A percentile compares a stretch with the other conserved stretches of the same genome.
Evolutionary conservation across 2,113 vertebrate genomes (phyloP).

Genomic region (Megalops atlanticus): DNA sequence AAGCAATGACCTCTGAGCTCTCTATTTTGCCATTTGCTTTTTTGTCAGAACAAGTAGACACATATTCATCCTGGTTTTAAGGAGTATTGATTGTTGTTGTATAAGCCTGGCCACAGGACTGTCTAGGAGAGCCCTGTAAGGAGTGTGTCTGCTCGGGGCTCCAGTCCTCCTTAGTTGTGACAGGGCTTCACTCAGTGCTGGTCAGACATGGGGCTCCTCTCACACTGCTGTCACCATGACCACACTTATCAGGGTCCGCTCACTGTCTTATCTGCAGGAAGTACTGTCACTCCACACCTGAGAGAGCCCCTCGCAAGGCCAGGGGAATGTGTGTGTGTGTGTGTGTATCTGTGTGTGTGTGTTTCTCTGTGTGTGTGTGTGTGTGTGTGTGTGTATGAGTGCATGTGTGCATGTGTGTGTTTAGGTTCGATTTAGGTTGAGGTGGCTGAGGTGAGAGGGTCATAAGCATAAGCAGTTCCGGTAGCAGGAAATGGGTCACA

Average conservation of each 20-base stretch:
- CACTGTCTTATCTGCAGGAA: constrained; percentile 26
- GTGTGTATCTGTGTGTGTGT: neutral
- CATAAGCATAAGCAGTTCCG: neutral
- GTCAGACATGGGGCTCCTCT: neutral
- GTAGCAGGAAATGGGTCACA: constrained; percentile 1
- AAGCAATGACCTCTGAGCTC: no score
- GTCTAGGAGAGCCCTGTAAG: neutral
- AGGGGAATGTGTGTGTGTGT: neutral
- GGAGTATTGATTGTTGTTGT: neutral
- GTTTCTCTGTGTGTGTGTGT: no score
- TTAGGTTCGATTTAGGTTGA: no score
- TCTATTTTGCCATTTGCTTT: neutral
- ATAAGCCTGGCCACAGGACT: neutral
- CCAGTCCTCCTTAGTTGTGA: neutral
- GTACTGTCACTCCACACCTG: constrained; percentile 24
- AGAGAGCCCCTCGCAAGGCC: neutral
- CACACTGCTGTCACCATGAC: neutral
- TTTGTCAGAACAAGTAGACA: neutral
- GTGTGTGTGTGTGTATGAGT: no score
- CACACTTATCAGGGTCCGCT: neutral
- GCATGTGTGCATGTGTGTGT: no score
- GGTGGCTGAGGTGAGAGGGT: neutral
- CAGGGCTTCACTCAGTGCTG: neutral
- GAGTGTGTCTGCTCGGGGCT: neutral
- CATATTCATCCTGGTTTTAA: neutral